Evolutionary conservation across 2,113 vertebrate genomes (phyloP).

Genomic region (Brachypteracias leptosomus): DNA sequence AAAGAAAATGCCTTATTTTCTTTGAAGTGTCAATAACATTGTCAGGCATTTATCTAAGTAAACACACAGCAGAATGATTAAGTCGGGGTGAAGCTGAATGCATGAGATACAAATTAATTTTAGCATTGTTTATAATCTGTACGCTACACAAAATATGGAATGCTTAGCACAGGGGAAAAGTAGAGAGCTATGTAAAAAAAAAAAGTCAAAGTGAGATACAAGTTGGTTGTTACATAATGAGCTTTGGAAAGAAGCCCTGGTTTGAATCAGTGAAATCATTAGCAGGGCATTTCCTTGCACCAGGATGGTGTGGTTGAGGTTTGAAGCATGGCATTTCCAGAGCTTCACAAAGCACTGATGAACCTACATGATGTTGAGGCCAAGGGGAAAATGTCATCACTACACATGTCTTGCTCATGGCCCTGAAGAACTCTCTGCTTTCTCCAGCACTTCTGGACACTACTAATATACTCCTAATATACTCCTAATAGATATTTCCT

Average conservation of each 20-base stretch:
- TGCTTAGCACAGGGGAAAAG: background rate
- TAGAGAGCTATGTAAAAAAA: background rate
- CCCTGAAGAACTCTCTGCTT: background rate
- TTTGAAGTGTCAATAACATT: constrained; percentile 53
- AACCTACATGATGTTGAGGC: rapidly evolving
- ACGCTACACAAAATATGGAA: background rate
- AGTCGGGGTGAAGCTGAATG: constrained; percentile 3
- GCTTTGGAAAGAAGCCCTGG: background rate
- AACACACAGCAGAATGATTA: constrained; percentile 43
- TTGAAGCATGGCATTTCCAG: background rate
- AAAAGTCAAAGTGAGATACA: background rate
- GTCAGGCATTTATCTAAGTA: constrained; percentile 52
- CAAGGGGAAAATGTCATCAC: background rate
- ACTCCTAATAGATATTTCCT: too few relatives aligned
- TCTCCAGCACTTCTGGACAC: background rate
- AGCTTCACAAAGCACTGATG: background rate
- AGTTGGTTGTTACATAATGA: background rate
- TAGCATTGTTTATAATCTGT: constrained; percentile 40
- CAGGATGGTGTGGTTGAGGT: too few relatives aligned
- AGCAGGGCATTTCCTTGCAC: background rate
- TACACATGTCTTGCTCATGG: rapidly evolving
- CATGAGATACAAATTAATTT: constrained; percentile 49
- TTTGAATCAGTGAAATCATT: background rate
- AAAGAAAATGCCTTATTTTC: constrained; percentile 41
- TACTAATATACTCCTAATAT: too few relatives aligned